These are phyloP conservation scores for Lycia hirtaria DNA, from an alignment of 2,888 invertebrate species.

Conservation along the genomic window DNA sequence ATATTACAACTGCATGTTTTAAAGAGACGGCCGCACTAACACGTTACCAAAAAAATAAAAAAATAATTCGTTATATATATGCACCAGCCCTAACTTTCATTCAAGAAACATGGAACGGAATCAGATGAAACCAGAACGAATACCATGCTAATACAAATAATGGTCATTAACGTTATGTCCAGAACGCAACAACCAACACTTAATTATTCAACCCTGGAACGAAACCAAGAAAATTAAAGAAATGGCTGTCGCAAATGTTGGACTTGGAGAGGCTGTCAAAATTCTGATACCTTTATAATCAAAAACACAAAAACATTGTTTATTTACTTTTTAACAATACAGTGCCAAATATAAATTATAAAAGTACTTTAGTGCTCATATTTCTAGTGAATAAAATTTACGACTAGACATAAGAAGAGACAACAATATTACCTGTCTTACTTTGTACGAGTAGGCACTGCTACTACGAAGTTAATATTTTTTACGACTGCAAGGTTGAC, in stretches of 20 bases:
- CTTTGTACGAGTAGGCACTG: background rate
- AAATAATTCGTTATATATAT: no score
- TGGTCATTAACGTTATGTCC: background rate
- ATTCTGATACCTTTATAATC: no score
- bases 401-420: background rate
- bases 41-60: no score
- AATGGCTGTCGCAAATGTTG: conserved; percentile 1
- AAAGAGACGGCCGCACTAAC: no score
- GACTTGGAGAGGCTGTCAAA: no score
- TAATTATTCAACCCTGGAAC: background rate
- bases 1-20: no score
- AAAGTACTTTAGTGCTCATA: no score
- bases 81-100: background rate
- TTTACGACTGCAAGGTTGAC: no score
- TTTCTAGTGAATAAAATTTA: conserved; percentile 10
- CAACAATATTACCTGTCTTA: background rate
- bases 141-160: background rate
- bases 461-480: background rate
- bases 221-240: background rate
- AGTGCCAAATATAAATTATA: no score
- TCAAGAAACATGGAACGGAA: background rate
- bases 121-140: conserved; percentile 1
- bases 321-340: no score
- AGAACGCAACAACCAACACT: background rate
- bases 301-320: background rate